Evolutionary conservation across 92 coral and sea anemone genomes (phyloP).

Genomic region (Metridium senile): DNA sequence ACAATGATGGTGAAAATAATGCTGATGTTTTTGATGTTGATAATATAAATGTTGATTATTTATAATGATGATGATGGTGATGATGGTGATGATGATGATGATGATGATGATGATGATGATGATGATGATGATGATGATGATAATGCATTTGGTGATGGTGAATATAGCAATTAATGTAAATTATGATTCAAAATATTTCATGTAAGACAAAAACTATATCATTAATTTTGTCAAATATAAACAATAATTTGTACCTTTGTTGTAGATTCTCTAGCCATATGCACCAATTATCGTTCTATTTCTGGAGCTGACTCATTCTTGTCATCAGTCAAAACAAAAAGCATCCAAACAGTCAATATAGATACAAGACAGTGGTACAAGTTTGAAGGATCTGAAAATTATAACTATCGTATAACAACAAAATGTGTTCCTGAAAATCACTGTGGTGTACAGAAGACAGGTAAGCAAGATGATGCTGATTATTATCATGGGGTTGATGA

Average conservation of each 20-base stretch:
- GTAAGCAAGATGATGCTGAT: neutral
- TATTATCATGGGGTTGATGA: neutral
- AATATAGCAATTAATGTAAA: too few species aligned
- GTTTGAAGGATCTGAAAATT: slow-evolving; percentile 1
- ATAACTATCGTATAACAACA: slow-evolving; percentile 20
- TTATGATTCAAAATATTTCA: too few species aligned
- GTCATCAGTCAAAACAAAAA: neutral
- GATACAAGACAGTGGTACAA: slow-evolving; percentile 15
- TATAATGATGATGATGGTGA: neutral
- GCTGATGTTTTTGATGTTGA: neutral
- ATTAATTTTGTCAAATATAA: too few species aligned
- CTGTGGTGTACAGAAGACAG: slow-evolving; percentile 9
- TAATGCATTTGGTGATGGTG: neutral
- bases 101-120: neutral
- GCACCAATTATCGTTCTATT: neutral
- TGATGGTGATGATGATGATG: neutral
- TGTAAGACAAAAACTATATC: too few species aligned
- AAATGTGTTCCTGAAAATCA: slow-evolving; percentile 7
- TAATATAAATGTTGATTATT: neutral
- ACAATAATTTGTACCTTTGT: neutral
- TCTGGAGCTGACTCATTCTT: slow-evolving; percentile 11
- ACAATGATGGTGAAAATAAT: neutral
- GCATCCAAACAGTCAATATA: neutral
- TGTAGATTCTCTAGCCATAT: slow-evolving; percentile 1
- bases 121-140: neutral